These are phyloP conservation scores for Hippocampus comes DNA, from an alignment of 2,113 vertebrate species.

Conservation along the genomic window DNA sequence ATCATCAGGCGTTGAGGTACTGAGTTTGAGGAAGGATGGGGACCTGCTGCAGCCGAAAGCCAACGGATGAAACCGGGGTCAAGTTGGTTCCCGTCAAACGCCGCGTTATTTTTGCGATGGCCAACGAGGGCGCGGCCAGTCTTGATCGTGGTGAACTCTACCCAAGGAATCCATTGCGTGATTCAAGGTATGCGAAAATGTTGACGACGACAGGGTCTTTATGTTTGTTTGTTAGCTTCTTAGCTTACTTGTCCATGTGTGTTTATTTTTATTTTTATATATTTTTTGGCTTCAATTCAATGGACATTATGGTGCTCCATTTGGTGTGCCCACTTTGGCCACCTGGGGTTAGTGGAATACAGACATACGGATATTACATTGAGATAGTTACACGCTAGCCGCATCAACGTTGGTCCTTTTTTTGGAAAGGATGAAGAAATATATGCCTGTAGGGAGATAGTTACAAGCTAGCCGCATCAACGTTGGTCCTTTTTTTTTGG, in stretches of 20 bases:
- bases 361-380: no score
- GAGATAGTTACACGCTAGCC: no score
- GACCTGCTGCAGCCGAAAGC: conserved; percentile 43
- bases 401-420: no score
- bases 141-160: conserved; percentile 36
- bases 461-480: no score
- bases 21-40: conserved; percentile 31
- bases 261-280: background rate
- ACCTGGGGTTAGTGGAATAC: no score
- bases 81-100: conserved; percentile 48
- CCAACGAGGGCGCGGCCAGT: conserved; percentile 17
- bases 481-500: no score
- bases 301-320: no score
- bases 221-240: background rate
- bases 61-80: conserved; percentile 17
- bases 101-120: conserved; percentile 25
- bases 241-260: background rate
- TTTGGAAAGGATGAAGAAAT: no score
- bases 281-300: no score
- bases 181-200: conserved; percentile 38
- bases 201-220: background rate
- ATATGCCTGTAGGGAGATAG: no score
- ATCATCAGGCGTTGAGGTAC: background rate
- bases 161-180: conserved; percentile 47
- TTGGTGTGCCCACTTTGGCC: no score